Conservation (phyloP, 2,888 invertebrate species). For the Megalurothrips usitatus region DNA sequence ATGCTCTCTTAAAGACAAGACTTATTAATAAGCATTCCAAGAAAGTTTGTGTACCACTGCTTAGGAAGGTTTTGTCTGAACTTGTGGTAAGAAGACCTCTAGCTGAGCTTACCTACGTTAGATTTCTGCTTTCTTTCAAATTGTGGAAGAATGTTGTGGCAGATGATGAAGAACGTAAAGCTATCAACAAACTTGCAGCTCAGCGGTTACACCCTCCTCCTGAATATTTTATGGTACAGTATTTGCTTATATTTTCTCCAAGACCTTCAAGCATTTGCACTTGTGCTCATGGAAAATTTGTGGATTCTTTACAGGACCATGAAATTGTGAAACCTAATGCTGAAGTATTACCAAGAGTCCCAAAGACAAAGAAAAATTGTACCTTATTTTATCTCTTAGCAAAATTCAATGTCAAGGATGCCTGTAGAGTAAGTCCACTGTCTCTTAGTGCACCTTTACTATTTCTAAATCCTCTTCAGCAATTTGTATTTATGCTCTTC, state of each 20-base stretch:
- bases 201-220: slow-evolving; percentile 37
- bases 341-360: slow-evolving; percentile 39
- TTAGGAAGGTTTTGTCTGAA: slow-evolving; percentile 35
- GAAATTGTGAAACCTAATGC: slow-evolving; percentile 35
- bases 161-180: slow-evolving; percentile 36
- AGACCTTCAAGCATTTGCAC: not conserved
- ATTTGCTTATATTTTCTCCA: not conserved
- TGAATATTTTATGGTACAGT: slow-evolving; percentile 27
- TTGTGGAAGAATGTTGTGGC: slow-evolving; percentile 40
- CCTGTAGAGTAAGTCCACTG: slow-evolving; percentile 37
- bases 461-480: not conserved
- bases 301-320: slow-evolving; percentile 37
- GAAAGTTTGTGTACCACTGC: slow-evolving; percentile 38
- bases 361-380: slow-evolving; percentile 38
- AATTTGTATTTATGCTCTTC: not conserved
- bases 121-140: slow-evolving; percentile 40
- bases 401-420: slow-evolving; percentile 39
- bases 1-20: slow-evolving; percentile 40
- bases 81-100: slow-evolving; percentile 33
- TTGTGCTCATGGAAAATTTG: not conserved
- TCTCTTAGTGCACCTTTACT: not conserved
- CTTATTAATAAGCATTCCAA: slow-evolving; percentile 36
- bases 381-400: slow-evolving; percentile 40
- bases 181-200: slow-evolving; percentile 38
- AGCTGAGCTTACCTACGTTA: slow-evolving; percentile 38